Conservation (phyloP, 2,797 vertebrate species). For the Spatula clypeata region DNA sequence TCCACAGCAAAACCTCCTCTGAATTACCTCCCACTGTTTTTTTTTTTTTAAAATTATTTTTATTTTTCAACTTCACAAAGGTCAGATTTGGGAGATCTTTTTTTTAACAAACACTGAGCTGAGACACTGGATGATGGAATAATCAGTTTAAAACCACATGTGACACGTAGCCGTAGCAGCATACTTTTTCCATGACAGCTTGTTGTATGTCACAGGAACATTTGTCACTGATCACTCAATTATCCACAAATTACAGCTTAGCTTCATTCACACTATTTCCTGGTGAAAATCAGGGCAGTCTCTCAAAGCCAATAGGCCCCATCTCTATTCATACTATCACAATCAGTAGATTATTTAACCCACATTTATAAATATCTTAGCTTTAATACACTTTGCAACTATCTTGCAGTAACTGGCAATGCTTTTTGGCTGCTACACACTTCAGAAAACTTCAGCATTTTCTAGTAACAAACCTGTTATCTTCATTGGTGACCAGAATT, state of each 20-base stretch:
- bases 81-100: background rate
- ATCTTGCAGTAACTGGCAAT: background rate
- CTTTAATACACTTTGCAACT: background rate
- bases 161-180: conserved; percentile 28
- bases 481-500: background rate
- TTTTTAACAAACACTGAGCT: background rate
- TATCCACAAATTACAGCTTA: conserved; percentile 55
- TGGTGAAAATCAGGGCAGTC: background rate
- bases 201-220: conserved; percentile 49
- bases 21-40: background rate
- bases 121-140: conserved; percentile 5
- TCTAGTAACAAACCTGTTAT: background rate
- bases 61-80: background rate
- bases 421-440: background rate
- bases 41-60: background rate
- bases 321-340: background rate
- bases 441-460: background rate
- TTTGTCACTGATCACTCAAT: conserved; percentile 71
- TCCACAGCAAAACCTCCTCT: background rate
- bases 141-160: conserved; percentile 65
- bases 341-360: background rate
- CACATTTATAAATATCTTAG: background rate
- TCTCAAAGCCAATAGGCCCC: background rate
- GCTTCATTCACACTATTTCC: conserved; percentile 51
- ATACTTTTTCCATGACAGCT: conserved; percentile 49